Evolutionary conservation across 2,113 vertebrate genomes (phyloP), one percentile per base, ranked within the genome.

Genomic region (Coregonus clupeaformis): DNA sequence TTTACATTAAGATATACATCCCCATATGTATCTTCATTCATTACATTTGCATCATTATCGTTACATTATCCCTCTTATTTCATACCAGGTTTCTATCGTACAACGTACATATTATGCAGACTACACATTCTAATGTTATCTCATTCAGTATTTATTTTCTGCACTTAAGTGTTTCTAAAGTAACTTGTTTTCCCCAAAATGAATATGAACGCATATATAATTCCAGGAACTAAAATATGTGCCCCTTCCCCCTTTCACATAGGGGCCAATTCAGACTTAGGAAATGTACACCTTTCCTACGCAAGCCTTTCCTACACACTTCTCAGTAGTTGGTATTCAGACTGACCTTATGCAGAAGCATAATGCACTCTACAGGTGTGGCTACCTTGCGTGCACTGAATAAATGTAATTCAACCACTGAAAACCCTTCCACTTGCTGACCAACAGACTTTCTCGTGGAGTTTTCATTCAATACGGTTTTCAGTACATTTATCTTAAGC

Each of bases 181-280:
- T 57, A 72, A 76, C 77, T 78, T 68, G 36, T 62, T 2, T 0
- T 22, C 60, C 55, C n/a, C 79, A 65, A 75, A 62, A n/a, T 76
- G 76, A 79, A 77, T 78, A 30, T 76, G 59, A 78, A 77, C 78
- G 75, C 82, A 87, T 36, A 22, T 22, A 57, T 4, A 42, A 9
- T 59, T 36, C 29, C 29, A 71, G 18, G 12, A 18, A 27, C 62
- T 52, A 70, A 75, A 77, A 80, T 73, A n/a, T 79, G 80, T 84
- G 84, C 1, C 27, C 27, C 27, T 2, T 27, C 79, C 75, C 75
- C 81, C 73, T 18, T 83, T 59, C 30, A 63, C 25, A 64, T 79
- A 75, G 82, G 80, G 76, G 77, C 27, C 27, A 2, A 27, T 27
- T 2, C 27, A 27, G 27, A 27, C 2, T 27, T 2, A 27, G 27